Conservation (phyloP, 2,113 vertebrate species). For the Macaca fascicularis region T2T-MFA8v1.1 NC_088381.1:31031001-31031500, state of each 20-base stretch:
- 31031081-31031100: not conserved
- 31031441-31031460: too few species aligned
- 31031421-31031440: too few species aligned
- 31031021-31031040: slow-evolving; percentile 30
- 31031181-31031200: not conserved
- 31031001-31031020: slow-evolving; percentile 64
- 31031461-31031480: too few species aligned
- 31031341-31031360: slow-evolving; percentile 24
- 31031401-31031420: too few species aligned
- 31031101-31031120: slow-evolving; percentile 36
- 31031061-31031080: not conserved
- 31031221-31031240: slow-evolving; percentile 39
- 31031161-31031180: not conserved
- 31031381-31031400: not conserved
- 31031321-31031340: slow-evolving; percentile 32
- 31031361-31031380: slow-evolving; percentile 46
- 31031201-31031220: slow-evolving; percentile 26
- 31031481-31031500: too few species aligned
- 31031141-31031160: slow-evolving; percentile 42
- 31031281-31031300: slow-evolving; percentile 6
- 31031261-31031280: slow-evolving; percentile 37
- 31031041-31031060: slow-evolving; percentile 50
- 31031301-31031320: not conserved
- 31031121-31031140: slow-evolving; percentile 38
- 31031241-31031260: not conserved